phyloP scores from a whole-genome alignment of 2,113 vertebrate genomes.

The Sciurus niger region DNA sequence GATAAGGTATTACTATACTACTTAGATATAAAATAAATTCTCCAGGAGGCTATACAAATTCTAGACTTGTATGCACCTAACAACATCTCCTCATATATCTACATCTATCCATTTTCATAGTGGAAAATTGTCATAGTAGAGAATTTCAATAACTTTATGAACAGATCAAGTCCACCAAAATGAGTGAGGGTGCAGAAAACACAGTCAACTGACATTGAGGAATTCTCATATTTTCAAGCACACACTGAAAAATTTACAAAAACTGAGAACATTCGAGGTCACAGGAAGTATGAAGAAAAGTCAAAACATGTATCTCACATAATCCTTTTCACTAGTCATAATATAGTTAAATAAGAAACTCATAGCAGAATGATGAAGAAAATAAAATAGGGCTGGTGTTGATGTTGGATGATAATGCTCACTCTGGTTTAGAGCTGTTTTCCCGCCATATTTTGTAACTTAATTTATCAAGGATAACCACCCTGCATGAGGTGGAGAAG shows the following conservation, averaged over 20 bases:
- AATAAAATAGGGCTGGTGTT: background rate
- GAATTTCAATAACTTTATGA: background rate
- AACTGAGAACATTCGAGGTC: background rate
- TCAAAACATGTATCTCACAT: background rate
- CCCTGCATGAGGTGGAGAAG: background rate
- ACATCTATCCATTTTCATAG: background rate
- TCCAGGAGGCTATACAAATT: background rate
- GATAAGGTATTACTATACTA: background rate
- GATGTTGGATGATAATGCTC: background rate
- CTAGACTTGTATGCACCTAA: background rate
- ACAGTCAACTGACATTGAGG: background rate
- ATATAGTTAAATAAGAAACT: background rate
- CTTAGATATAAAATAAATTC: background rate
- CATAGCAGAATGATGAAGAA: too few species aligned
- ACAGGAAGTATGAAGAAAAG: slow-evolving; percentile 19
- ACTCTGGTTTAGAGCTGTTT: background rate
- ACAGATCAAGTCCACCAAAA: background rate
- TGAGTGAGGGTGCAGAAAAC: background rate
- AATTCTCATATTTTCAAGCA: background rate
- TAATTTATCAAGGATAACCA: background rate
- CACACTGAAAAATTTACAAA: background rate
- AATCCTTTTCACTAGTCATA: background rate
- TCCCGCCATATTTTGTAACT: background rate
- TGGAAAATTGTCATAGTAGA: background rate
- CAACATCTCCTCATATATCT: background rate